Evolutionary conservation across 2,113 vertebrate species (phyloP), one percentile per base, ranked within the genome.

Genomic region (Myotis davidii): DNA sequence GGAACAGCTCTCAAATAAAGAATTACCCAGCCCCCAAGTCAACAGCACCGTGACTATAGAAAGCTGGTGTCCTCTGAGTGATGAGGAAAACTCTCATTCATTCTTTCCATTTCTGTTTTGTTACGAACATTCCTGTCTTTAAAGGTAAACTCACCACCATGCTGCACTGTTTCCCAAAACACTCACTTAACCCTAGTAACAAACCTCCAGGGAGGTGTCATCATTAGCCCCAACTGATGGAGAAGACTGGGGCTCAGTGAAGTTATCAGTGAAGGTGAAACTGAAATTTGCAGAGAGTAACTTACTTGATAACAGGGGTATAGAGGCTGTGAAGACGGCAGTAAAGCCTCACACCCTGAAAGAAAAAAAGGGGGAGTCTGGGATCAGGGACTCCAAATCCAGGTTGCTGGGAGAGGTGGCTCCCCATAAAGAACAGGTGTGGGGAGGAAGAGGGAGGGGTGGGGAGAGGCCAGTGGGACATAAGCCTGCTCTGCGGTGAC

Each of bases 291-390:
- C 37, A 73, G 16, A 61, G n/a, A 17, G 72, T 39, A 3, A 99
- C 99, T 99, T 98, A 99, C 99, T 99, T 99, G 98, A 99, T 98
- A 91, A 99, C 99, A 2, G 99, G 99, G 67, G 98, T 99, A 94
- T 99, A 99, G 23, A 99, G 99, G 98, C 99, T 99, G 98, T 99
- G 99, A 6, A 99, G 99, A 50, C 99, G 99, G 97, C 99, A 99
- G 98, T 99, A 99, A 48, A 99, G 98, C 95, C 99, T 99, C 96
- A 99, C 99, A 39, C 99, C 99, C 99, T 99, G 97, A 18, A 85
- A 91, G 94, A 98, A 96, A 96, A 97, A 84, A 98, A 79, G 52
- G 9, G 69, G 11, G 27, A 8, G 34, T 59, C 70, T 50, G 48
- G 20, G 32, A 23, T 89, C 77, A 74, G 69, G 73, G 65, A 37